These are phyloP conservation scores for Sinocyclocheilus grahami DNA, from an alignment of 2,113 vertebrate genomes.

Conservation along the genomic window DNA sequence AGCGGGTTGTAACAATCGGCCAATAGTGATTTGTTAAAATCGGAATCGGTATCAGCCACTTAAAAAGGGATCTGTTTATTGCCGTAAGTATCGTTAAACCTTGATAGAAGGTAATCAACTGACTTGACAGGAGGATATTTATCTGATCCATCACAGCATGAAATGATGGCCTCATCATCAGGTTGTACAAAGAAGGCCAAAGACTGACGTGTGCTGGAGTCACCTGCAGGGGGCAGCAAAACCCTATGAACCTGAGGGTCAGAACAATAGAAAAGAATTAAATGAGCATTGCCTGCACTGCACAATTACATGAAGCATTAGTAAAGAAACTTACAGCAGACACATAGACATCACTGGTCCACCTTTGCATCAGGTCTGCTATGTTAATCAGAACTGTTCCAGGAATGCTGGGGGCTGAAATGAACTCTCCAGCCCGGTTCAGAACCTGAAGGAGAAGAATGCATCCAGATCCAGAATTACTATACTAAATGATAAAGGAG, in stretches of 20 bases:
- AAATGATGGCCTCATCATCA: constrained; percentile 64
- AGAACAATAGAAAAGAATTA: not conserved
- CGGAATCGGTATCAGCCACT: not conserved
- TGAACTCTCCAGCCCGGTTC: constrained; percentile 67
- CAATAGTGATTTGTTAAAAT: too few species aligned
- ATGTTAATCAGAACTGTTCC: constrained; percentile 75
- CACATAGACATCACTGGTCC: constrained; percentile 73
- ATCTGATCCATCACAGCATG: constrained; percentile 69
- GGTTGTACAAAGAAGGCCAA: constrained; percentile 76
- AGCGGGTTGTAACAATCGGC: too few species aligned
- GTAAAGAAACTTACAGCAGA: constrained; percentile 70
- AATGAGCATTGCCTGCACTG: not conserved
- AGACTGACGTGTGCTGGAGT: constrained; percentile 69
- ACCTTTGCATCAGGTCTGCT: constrained; percentile 79
- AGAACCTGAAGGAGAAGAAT: constrained; percentile 61
- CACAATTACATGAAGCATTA: not conserved
- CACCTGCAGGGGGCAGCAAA: constrained; percentile 67
- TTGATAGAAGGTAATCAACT: constrained; percentile 57
- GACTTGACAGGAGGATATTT: constrained; percentile 69
- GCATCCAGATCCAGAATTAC: too few species aligned
- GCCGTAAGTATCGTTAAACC: constrained; percentile 57
- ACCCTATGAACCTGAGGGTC: constrained; percentile 70
- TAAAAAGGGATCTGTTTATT: not conserved
- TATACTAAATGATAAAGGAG: not conserved
- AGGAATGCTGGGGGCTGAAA: constrained; percentile 64